Base-by-base conservation (phyloP, 2,888 invertebrate species). In the Pristionchus exspectatus region DNA sequence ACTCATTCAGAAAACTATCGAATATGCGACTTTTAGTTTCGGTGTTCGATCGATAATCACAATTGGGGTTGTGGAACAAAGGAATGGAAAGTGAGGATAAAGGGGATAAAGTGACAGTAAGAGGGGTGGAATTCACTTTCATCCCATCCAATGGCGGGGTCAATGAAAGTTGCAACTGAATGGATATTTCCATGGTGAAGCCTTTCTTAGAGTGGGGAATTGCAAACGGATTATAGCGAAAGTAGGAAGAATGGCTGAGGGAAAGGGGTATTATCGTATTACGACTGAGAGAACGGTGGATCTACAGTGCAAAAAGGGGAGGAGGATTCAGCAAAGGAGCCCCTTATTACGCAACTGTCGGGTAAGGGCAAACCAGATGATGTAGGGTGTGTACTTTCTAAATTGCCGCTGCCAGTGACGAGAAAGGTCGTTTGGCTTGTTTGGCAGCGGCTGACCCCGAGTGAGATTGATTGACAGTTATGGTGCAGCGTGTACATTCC, bases 221-320 rank as follows among this genome's bases (percentile, higher is more conserved):
- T n/a, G 24, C n/a, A 21, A 74, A 74, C 74, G n/a, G 69, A 83
- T 83, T 50, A 50, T 10, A 54, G 54, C 1, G 27, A 27, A 50
- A 30, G 50, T 27, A 21, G 83, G 30, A 83, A 83, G 83, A 83
- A 54, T 50, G 54, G 56, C 16, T 54, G 27, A 83, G 30, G 56
- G 9, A 83, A 59, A 33, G 14, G 81, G 50, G 50, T 33, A 85
- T 85, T 85, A 85, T 85, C 84, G 84, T 85, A 59, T 85, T 85
- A 85, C 84, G 59, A 50, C 18, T 14, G 38, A 30, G 2, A 84
- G 50, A 85, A 59, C 59, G 59, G 84, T 30, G 59, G 56, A 83
- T 83, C 27, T 56, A 83, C 50, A 83, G 24, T 2, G 27, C 54
- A 83, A 44, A 83, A 83, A 85, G 59, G 44, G 21, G 18, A 59